These are phyloP conservation scores for Drosophila stalkeri DNA, from an alignment of 2,888 invertebrate species.

Conservation along the genomic window DNA sequence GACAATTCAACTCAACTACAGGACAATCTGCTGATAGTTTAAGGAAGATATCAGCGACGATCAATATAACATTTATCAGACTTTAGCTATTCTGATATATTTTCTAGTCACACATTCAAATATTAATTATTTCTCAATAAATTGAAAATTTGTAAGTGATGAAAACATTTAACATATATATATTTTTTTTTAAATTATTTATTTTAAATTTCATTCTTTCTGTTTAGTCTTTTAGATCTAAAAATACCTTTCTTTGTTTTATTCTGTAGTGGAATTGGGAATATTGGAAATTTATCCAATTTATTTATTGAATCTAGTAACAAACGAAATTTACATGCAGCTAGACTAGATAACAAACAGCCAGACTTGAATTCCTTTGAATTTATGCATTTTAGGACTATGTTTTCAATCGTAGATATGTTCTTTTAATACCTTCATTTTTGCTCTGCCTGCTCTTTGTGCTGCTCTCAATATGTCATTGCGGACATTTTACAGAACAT, in stretches of 20 bases:
- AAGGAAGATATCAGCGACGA: too few relatives aligned
- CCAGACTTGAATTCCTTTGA: neutral
- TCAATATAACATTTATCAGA: too few relatives aligned
- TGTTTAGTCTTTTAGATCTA: neutral
- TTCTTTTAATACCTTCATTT: constrained; percentile 1
- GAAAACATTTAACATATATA: too few relatives aligned
- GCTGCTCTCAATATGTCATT: constrained; percentile 63
- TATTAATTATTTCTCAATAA: too few relatives aligned
- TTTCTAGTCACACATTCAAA: too few relatives aligned
- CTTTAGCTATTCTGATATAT: too few relatives aligned
- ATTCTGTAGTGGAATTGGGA: neutral
- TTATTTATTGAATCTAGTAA: neutral
- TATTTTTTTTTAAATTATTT: neutral
- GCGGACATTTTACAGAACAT: constrained; percentile 73
- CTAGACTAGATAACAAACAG: neutral
- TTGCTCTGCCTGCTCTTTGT: neutral
- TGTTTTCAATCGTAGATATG: constrained; percentile 4
- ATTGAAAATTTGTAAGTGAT: too few relatives aligned
- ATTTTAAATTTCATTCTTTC: too few relatives aligned
- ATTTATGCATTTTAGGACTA: neutral
- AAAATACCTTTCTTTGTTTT: neutral
- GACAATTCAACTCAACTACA: too few relatives aligned
- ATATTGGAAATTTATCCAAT: neutral
- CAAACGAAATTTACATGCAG: neutral
- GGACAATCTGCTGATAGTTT: too few relatives aligned